Evolutionary conservation across 2,797 vertebrate genomes (phyloP), one percentile per base, ranked within the genome.

Genomic region (Urophycis tenuis): DNA sequence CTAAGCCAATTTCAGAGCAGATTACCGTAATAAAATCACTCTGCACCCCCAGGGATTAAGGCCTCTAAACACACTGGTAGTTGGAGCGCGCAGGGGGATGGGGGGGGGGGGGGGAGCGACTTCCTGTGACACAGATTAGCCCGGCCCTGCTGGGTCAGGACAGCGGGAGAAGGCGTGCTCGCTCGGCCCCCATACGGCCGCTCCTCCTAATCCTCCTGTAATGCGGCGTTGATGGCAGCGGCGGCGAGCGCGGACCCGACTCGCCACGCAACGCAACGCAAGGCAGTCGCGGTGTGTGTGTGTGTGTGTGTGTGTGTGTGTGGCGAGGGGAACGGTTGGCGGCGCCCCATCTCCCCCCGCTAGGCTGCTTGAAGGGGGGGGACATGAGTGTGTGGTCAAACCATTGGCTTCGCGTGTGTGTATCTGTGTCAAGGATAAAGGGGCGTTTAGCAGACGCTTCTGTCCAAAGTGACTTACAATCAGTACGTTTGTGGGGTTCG

Each of bases 11-110:
- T 86, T 83, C 71, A 88, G 83, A 53, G 81, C 85, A 89, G 90
- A 92, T 91, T 91, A 91, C 79, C 84, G 87, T 90, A 88, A 89
- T 89, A 89, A 89, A 91, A 89, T 89, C 84, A 88, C 78, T 75
- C 75, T 53, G 73, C 86, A 85, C 75, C 72, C 69, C 75, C 32
- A 86, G 89, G 80, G 80, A 10, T 87, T 85, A 29, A 89, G 82
- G 78, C 80, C 80, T 86, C 81, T 80, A 84, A 89, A 89, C 85
- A 88, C 84, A 82, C 83, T 79, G 75, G 78, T 83, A 79, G 81
- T 79, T 80, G 45, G 79, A 71, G 64, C 70, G 49, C 31, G 72
- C 53, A 19, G 10, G 17, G 22, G 36, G 29, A 14, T 11, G 9
- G 34, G 10, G 10, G 31, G 31, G 25, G 1, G 19, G 17, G 64